phyloP scores from a whole-genome alignment of 2,888 invertebrate species.

The Flabesymbios commensalis region DNA sequence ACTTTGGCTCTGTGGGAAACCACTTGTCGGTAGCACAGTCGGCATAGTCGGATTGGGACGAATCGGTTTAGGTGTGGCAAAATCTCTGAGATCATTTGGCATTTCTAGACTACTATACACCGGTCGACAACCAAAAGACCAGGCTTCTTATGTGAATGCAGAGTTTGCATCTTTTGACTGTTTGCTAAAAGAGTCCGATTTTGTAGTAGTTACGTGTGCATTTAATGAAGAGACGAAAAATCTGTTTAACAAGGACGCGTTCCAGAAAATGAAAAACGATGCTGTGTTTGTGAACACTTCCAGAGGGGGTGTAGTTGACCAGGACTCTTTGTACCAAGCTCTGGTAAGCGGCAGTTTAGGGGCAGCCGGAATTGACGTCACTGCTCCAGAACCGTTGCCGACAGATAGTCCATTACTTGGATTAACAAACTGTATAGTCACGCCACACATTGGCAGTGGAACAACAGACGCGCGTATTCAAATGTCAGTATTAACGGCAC shows the following conservation, averaged over 20 bases:
- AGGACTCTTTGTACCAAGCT: constrained; percentile 69
- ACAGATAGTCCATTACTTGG: constrained; percentile 75
- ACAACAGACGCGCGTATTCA: constrained; percentile 75
- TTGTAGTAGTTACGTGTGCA: constrained; percentile 80
- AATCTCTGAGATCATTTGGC: constrained; percentile 76
- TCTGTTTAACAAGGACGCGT: constrained; percentile 79
- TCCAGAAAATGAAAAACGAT: constrained; percentile 82
- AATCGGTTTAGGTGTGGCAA: constrained; percentile 72
- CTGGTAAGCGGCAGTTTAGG: constrained; percentile 73
- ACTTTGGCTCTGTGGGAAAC: constrained; percentile 85
- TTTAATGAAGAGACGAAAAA: constrained; percentile 78
- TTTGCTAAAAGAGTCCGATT: constrained; percentile 78
- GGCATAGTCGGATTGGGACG: constrained; percentile 61
- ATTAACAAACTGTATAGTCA: constrained; percentile 79
- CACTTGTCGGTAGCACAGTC: constrained; percentile 77
- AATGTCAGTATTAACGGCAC: constrained; percentile 78
- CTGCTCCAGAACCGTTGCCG: constrained; percentile 87
- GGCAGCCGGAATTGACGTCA: constrained; percentile 90
- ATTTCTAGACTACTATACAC: constrained; percentile 74
- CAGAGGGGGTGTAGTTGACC: constrained; percentile 67
- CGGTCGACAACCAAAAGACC: constrained; percentile 11
- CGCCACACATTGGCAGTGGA: constrained; percentile 88
- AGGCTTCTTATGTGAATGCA: constrained; percentile 8
- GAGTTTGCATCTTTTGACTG: constrained; percentile 49
- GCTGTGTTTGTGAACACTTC: constrained; percentile 88